Evolutionary conservation across 2,113 vertebrate genomes (phyloP), one percentile per base, ranked within the genome.

Genomic region (Tricholaema leucomelas): DNA sequence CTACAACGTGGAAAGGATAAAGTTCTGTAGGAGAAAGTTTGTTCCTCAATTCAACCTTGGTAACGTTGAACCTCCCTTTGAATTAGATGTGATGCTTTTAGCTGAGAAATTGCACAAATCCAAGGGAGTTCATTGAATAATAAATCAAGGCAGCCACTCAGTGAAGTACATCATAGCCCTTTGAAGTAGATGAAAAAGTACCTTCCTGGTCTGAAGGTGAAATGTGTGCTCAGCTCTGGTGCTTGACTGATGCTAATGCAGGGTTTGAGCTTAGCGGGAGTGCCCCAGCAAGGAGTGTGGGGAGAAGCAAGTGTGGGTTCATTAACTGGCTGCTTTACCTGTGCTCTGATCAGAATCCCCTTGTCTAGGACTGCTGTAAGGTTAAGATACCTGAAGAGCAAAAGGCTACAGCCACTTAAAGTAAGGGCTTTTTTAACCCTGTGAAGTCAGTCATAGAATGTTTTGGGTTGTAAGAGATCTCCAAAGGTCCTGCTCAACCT

Each of bases 81-180:
- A 92, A 83, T 92, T 77, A 83, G 44, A 61, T 69, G 69, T 33
- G 71, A 35, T 86, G 87, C 90, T 93, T 93, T 94, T 90, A 95
- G 90, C 72, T 92, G 90, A 64, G 72, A 88, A 90, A 75, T 27
- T 54, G 61, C 65, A 38, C 82, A 90, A 88, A 83, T 87, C 56
- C 0, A 0, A 74, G 46, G 42, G 67, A 87, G 64, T 79, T 92
- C 55, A 44, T 3, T 80, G 89, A 93, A 85, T 87, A 93, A 92
- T 92, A 89, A 93, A 93, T 95, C 50, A 89, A 79, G 75, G 67
- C 60, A 65, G 87, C 71, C 40, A 54, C 91, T 82, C 61, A 67
- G 75, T 0, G 0, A 72, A 88, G 81, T 67, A 81, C 48, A 78
- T 71, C 6, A 2, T 30, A 35, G 56, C 35, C 36, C 59, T 95